Evolutionary conservation across 2,797 vertebrate species (phyloP).

Genomic region (Dendrocincla fuliginosa): DNA sequence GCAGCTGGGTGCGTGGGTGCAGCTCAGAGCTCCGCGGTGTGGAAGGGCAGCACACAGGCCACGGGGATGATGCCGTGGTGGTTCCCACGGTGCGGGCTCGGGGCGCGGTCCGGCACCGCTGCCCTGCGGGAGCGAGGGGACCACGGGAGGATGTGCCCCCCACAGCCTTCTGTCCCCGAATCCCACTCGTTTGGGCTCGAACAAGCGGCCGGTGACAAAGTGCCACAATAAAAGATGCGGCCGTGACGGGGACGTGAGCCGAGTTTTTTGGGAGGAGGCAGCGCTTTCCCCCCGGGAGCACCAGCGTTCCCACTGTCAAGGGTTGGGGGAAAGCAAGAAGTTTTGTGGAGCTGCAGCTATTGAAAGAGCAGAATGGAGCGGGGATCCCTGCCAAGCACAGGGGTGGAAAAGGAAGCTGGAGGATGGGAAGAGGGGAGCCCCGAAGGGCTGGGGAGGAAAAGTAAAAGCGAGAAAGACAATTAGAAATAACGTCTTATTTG

Average conservation of each 20-base stretch:
- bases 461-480: background rate
- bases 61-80: rapidly evolving
- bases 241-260: background rate
- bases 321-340: background rate
- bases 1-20: rapidly evolving
- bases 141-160: background rate
- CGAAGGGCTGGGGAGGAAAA: background rate
- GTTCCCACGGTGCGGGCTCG: rapidly evolving
- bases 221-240: rapidly evolving
- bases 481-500: background rate
- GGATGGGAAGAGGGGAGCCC: background rate
- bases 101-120: rapidly evolving
- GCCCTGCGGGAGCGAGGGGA: too few species aligned
- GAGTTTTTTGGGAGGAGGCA: rapidly evolving
- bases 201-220: rapidly evolving
- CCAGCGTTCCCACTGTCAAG: rapidly evolving
- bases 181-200: background rate
- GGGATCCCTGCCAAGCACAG: conserved; percentile 1
- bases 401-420: background rate
- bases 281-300: rapidly evolving
- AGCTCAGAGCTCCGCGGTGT: rapidly evolving
- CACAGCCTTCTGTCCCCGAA: rapidly evolving
- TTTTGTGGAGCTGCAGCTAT: background rate
- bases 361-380: background rate
- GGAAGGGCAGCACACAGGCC: rapidly evolving